Base-by-base conservation (phyloP, 2,888 invertebrate species). In the Nesidiocoris tenuis region DNA sequence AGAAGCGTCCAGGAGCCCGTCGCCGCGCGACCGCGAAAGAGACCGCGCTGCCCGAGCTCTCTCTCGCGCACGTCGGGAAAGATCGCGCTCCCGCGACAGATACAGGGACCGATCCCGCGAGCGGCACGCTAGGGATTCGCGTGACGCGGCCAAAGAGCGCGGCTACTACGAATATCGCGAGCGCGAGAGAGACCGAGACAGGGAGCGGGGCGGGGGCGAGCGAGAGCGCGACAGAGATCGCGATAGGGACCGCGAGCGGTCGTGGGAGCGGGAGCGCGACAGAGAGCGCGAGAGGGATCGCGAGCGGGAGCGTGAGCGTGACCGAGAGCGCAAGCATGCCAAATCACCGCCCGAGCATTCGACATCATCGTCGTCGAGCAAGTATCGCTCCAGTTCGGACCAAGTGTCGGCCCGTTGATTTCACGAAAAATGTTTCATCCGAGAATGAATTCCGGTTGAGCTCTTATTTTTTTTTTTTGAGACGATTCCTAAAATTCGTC, bases 121-220 rank as follows among this genome's bases (percentile, higher is more conserved):
- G 65, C 64, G 74, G 17, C 65, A 66, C 57, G n/a, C 64, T 18
- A 64, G 65, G 2, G 63, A 72, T 1, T 64, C 61, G 17, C 72
- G 72, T 1, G 74, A 74, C 12, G 56, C 64, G 55, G 64, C 64
- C 55, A 74, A 74, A 59, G 74, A 74, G 17, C 65, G 65, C 17
- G 54, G 25, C 7, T 65, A 74, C 65, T 66, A 66, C 57, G 74
- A 74, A 57, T 74, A 74, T 56, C 64, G 74, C 17, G 74, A 74
- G 23, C 54, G 74, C 16, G 74, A 74, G 21, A 64, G 65, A 17
- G 65, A 66, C 23, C 19, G 74, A 57, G 74, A 74, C 57, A 54
- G 74, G 9, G 74, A 72, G 16, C 61, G 72, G 1, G 7, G 65
- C 2, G 65, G 24, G n/a, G 16, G 68, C 18, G 64, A 64, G 18